These are phyloP conservation scores for Falco berigora DNA, from an alignment of 2,797 vertebrate genomes.

Conservation along the genomic window DNA sequence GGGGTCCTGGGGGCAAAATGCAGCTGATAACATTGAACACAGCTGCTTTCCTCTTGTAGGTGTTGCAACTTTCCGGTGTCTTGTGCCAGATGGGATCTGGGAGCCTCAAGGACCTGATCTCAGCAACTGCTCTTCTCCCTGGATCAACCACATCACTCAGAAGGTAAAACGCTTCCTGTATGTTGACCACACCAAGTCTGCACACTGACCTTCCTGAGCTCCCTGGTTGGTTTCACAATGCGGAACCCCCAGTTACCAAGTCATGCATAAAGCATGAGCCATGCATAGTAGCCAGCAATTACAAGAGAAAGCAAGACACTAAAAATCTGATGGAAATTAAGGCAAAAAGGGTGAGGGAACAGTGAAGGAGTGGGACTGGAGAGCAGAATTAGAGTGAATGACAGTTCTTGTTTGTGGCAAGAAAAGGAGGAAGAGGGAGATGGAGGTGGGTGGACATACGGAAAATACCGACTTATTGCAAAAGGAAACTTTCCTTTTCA, in stretches of 20 bases:
- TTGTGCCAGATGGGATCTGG: constrained; percentile 88
- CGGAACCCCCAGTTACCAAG: background rate
- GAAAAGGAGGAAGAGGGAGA: background rate
- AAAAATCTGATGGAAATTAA: background rate
- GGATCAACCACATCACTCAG: constrained; percentile 94
- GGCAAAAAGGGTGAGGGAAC: background rate
- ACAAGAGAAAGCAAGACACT: background rate
- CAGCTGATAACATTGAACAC: background rate
- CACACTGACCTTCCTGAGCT: background rate
- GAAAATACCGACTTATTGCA: background rate
- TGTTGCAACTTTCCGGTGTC: constrained; percentile 84
- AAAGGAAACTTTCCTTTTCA: background rate
- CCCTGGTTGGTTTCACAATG: background rate
- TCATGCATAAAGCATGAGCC: background rate
- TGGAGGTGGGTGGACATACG: background rate
- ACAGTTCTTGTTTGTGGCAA: background rate
- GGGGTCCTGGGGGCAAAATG: background rate
- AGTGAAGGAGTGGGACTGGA: background rate
- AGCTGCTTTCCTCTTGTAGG: constrained; percentile 68
- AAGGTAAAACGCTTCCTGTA: constrained; percentile 77
- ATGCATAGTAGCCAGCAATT: background rate
- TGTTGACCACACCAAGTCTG: background rate
- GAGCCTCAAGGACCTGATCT: constrained; percentile 92
- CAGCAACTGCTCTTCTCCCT: constrained; percentile 97
- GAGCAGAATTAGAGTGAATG: background rate